These are phyloP conservation scores for Pycnonotus jocosus DNA, from an alignment of 2,113 vertebrate species.

Conservation along the genomic window DNA sequence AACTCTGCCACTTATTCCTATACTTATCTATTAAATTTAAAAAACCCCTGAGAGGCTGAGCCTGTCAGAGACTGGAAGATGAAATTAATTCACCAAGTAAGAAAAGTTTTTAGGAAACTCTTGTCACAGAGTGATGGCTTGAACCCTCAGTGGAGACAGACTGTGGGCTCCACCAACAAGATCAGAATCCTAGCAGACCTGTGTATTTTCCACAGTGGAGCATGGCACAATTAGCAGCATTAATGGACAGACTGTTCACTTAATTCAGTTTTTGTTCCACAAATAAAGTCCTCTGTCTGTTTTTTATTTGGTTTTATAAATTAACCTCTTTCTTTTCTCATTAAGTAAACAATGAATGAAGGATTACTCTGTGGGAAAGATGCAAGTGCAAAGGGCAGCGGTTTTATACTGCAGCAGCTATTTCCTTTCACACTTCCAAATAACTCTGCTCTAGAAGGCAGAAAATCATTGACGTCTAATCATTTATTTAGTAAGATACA, in stretches of 20 bases:
- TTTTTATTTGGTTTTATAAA: constrained; percentile 58
- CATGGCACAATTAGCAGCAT: not conserved
- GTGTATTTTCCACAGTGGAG: not conserved
- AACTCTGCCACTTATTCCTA: constrained; percentile 3
- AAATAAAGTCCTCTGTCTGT: constrained; percentile 41
- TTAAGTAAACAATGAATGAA: constrained; percentile 60
- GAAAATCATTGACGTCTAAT: constrained; percentile 63
- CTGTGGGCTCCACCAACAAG: not conserved
- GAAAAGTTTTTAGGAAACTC: not conserved
- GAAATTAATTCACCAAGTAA: not conserved
- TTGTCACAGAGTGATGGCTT: not conserved
- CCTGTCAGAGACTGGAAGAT: not conserved
- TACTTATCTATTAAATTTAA: not conserved
- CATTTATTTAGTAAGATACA: constrained; percentile 58
- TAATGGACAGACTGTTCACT: constrained; percentile 11
- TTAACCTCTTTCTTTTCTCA: constrained; percentile 61
- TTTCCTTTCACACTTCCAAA: constrained; percentile 40
- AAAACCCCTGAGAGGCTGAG: not conserved
- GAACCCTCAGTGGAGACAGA: not conserved
- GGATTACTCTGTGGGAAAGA: constrained; percentile 28
- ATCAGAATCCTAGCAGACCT: not conserved
- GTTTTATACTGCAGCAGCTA: constrained; percentile 43
- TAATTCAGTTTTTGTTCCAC: constrained; percentile 49
- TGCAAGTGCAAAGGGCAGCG: constrained; percentile 36
- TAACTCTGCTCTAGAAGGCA: constrained; percentile 38